A percentile compares a stretch with the other conserved stretches of the same genome.
These are phyloP conservation scores for Tipula lateralis DNA, from an alignment of 2,888 invertebrate species.

Conservation along the genomic window DNA sequence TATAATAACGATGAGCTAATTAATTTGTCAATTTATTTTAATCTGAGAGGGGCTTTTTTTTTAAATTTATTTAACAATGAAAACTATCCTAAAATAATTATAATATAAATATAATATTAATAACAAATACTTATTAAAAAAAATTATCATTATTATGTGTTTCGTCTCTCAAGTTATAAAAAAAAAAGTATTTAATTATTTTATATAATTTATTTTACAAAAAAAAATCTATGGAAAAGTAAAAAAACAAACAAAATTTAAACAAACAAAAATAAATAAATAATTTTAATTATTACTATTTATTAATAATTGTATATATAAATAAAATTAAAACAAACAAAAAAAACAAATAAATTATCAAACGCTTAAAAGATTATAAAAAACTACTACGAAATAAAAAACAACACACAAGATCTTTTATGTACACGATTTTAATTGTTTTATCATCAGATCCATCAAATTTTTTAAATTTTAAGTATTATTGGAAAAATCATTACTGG, in stretches of 20 bases:
- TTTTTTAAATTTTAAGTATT: not conserved
- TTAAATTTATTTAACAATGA: not conserved
- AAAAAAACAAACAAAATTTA: conserved; percentile 4
- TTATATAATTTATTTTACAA: not conserved
- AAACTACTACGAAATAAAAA: conserved; percentile 6
- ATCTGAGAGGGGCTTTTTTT: not conserved
- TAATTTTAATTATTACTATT: conserved; percentile 24
- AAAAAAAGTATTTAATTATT: not conserved
- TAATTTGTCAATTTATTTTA: not conserved
- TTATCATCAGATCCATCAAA: conserved; percentile 6
- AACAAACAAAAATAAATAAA: conserved; percentile 20
- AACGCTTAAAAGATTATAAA: not conserved
- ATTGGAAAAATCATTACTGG: conserved; percentile 19
- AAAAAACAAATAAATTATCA: conserved; percentile 29
- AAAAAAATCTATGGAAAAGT: not conserved
- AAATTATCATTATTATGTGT: conserved; percentile 4
- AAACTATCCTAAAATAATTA: not conserved
- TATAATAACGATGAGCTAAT: conserved; percentile 19
- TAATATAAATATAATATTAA: conserved; percentile 19
- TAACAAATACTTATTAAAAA: conserved; percentile 1
- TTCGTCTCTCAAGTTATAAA: not conserved
- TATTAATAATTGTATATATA: conserved; percentile 28
- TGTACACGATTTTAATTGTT: not conserved
- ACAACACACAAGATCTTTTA: conserved; percentile 4
- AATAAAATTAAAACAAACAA: conserved; percentile 29